Conservation (phyloP, 1,140 invertebrate species). For the Andrena cerasifolii region DNA sequence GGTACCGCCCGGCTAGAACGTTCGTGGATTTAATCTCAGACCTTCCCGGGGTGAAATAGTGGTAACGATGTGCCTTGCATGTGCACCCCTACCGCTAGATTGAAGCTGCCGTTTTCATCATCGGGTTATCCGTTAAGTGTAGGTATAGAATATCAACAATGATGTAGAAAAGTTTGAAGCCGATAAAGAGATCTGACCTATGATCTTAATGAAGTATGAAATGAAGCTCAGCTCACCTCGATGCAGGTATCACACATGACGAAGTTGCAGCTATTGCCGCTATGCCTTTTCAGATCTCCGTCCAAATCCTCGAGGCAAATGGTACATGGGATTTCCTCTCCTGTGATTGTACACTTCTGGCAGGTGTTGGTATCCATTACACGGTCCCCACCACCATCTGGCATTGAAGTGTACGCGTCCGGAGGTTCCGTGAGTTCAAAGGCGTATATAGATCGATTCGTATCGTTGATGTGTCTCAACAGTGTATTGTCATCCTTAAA, state of each 20-base stretch:
- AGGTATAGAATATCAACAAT: neutral
- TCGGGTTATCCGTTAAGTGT: constrained; percentile 70
- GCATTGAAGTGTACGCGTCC: constrained; percentile 65
- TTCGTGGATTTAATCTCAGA: constrained; percentile 80
- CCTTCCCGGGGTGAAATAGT: constrained; percentile 79
- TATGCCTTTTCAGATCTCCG: constrained; percentile 83
- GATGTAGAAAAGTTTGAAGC: constrained; percentile 1
- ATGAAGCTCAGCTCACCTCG: constrained; percentile 80
- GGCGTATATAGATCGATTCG: constrained; percentile 83
- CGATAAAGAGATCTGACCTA: neutral
- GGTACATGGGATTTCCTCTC: constrained; percentile 80
- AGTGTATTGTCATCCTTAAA: constrained; percentile 84
- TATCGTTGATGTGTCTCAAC: constrained; percentile 83
- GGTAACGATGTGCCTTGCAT: constrained; percentile 73
- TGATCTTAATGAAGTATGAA: neutral
- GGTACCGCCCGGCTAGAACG: constrained; percentile 78
- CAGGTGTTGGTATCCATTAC: constrained; percentile 64
- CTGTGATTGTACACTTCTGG: constrained; percentile 65
- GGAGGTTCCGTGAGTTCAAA: constrained; percentile 82
- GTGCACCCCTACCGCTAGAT: constrained; percentile 81
- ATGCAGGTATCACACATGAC: constrained; percentile 85
- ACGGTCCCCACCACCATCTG: constrained; percentile 68
- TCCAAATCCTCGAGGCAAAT: constrained; percentile 87
- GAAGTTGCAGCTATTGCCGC: constrained; percentile 82
- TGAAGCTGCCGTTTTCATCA: constrained; percentile 81